Base-by-base conservation (phyloP, 2,797 vertebrate genomes). In the Peromyscus melanophrys region DNA sequence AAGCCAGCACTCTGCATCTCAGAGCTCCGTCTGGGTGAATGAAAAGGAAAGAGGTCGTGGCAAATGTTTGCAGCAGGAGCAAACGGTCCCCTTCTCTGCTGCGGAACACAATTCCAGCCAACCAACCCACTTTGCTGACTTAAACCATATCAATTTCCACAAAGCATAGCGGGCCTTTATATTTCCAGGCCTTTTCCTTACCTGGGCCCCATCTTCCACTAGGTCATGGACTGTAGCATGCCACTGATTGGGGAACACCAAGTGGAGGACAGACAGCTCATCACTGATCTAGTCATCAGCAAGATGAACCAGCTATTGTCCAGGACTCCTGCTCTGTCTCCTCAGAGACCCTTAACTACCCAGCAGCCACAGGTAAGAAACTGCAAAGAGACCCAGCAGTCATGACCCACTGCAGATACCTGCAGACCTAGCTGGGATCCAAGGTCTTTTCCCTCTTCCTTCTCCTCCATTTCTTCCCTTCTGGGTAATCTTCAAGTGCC, bases 141-240 rank as follows among this genome's bases (percentile, higher is more conserved):
- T 52, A 86, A 77, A 19, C n/a, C 29, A 40, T 73, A 25, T 73
- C 67, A 19, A 21, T 61, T 92, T 89, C 76, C 63, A 92, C 88
- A 90, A n/a, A 61, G 27, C 29, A 3, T n/a, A 52, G 46, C 4
- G 81, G 85, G 49, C 43, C 34, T 49, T 77, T 14, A 43, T 34
- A 57, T 84, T 71, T 94, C 83, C 19, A 96, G 84, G 40, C 69
- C 59, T 55, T 87, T 89, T 87, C 25, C 86, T 97, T 34, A 95
- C 31, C 49, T 78, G 89, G 81, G 37, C 59, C 90, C 46, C 94
- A 1, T 98, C 92, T 98, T 96, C 96, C 21, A 82, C 31, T 98
- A 99, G 99, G 99, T 99, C 95, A 99, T 99, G 98, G 99, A 99
- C 96, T 99, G 99, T 65, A 99, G 99, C 73, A 99, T 99, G 99